Percentiles rank a stretch among this genome's conserved stretches.
Evolutionary conservation across 2,797 vertebrate genomes (phyloP).

Genomic region (Heteromormyrus szaboi): DNA sequence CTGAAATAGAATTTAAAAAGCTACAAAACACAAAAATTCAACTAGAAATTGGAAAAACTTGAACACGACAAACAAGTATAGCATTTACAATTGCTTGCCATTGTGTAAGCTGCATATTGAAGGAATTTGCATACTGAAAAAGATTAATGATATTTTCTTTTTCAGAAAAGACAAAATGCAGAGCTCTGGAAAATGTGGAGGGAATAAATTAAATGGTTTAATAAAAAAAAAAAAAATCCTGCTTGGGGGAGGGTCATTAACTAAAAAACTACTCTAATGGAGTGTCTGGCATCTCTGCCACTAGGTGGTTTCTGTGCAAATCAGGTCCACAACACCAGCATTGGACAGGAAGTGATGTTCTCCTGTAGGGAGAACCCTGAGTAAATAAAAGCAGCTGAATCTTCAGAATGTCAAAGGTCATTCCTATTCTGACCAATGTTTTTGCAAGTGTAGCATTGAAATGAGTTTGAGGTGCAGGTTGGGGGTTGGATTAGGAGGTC

Average conservation of each 20-base stretch:
- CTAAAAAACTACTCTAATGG: not conserved
- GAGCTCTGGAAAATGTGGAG: not conserved
- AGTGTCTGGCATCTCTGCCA: not conserved
- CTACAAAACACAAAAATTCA: conserved; percentile 7
- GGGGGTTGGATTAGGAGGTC: not conserved
- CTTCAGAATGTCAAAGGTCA: not conserved
- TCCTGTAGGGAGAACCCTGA: not conserved
- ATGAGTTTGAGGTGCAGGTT: not conserved
- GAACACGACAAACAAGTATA: not conserved
- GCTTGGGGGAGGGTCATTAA: not conserved
- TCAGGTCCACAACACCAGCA: not conserved
- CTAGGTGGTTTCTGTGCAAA: not conserved
- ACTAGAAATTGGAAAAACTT: not conserved
- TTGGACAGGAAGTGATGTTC: not conserved
- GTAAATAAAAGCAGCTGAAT: not conserved
- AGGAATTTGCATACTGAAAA: not conserved
- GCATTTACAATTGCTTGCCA: not conserved
- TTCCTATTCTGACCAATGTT: not conserved
- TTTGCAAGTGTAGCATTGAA: not conserved
- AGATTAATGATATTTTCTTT: not conserved
- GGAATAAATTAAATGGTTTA: not conserved
- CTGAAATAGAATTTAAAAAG: not conserved
- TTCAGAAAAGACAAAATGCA: not conserved
- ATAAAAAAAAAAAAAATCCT: not conserved
- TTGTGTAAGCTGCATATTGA: not conserved